Base-by-base conservation (phyloP, 1,140 invertebrate species). In the Octopus bimaculoides region DNA sequence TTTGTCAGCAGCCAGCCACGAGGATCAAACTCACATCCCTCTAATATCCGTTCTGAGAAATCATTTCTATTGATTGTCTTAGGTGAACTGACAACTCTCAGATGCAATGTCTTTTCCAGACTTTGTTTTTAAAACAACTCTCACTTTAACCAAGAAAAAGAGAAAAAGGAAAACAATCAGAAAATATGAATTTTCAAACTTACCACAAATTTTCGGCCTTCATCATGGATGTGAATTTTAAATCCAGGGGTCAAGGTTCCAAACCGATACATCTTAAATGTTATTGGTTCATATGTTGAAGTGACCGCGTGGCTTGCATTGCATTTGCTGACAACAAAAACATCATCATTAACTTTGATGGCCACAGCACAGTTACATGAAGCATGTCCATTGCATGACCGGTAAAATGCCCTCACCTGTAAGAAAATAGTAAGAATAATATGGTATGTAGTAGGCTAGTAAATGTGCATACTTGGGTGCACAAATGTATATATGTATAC, bases 331-430 rank as follows among this genome's bases (percentile, higher is more conserved):
- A 89, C 82, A 26, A 87, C 41, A 0, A 88, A 75, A n/a, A 88
- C 87, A 79, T 89, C 88, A 81, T 89, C 87, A 53, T 80, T 83
- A 3, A 83, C 85, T 14, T 80, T 82, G 6, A 84, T 83, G n/a
- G 87, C 86, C 0, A 88, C 85, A 52, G 86, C 88, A 83, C 87
- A 88, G 82, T 87, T 89, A 81, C 88, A 89, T 41, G 86, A 85
- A 52, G 83, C 85, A 17, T 75, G 61, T 20, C 78, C 77, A 12
- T 76, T 79, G 78, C 86, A 87, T 14, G 77, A 71, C 9, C 86
- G 81, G 79, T 85, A 85, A 71, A 84, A 85, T 26, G 80, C 77
- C 55, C 81, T 75, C 1, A 86, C 80, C 84, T 85, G 54, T 1
- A 75, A 53, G 41, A 73, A 53, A 53, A 53, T n/a, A 77, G 12